Evolutionary conservation across 2,113 vertebrate species (phyloP).

Genomic region (Mobula hypostoma): DNA sequence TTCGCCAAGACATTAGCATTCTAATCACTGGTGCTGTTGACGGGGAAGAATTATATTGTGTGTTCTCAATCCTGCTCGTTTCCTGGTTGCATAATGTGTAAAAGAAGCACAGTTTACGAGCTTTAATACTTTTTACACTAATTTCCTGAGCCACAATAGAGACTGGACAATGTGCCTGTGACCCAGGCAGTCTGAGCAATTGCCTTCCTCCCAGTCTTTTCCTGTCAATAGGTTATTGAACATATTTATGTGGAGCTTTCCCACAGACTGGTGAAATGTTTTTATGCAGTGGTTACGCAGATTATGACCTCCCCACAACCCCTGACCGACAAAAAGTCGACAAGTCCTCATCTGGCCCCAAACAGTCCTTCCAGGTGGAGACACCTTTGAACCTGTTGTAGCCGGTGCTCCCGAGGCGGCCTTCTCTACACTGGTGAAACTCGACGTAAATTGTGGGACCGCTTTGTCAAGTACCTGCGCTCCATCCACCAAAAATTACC

Average conservation of each 20-base stretch:
- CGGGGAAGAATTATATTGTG: conserved; percentile 16
- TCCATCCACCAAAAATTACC: no score
- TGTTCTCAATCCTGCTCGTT: not conserved
- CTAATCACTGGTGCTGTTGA: not conserved
- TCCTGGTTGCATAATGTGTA: conserved; percentile 11
- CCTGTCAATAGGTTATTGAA: conserved; percentile 12
- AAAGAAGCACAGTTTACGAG: not conserved
- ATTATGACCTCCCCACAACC: no score
- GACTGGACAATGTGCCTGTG: conserved; percentile 8
- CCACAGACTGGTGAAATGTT: not conserved
- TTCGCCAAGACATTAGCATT: not conserved
- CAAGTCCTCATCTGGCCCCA: no score
- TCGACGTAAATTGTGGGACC: no score
- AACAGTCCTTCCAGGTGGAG: no score
- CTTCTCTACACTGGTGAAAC: no score
- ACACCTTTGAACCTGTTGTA: no score
- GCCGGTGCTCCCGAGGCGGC: no score
- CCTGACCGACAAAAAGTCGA: no score
- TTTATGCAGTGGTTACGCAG: no score
- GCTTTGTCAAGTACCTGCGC: no score
- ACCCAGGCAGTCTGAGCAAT: not conserved
- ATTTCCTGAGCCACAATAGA: conserved; percentile 21
- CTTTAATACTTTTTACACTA: conserved; percentile 27
- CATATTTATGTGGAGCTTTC: not conserved
- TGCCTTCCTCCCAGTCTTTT: conserved; percentile 7